These are phyloP conservation scores for Aproaerema taeniolella DNA, from an alignment of 2,888 invertebrate species.

Conservation along the genomic window DNA sequence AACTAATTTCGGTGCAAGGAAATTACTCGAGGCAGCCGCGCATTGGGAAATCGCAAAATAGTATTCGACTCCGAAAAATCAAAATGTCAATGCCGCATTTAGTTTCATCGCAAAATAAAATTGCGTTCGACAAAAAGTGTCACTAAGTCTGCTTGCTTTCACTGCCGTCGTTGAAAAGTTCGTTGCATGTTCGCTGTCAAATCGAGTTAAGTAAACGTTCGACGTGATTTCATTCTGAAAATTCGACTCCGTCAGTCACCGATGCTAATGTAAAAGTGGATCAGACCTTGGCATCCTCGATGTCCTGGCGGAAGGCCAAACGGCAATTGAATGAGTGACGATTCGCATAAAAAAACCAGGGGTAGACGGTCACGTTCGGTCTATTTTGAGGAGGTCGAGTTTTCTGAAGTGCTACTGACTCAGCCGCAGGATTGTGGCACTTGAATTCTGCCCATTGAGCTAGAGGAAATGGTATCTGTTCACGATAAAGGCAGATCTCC, in stretches of 20 bases:
- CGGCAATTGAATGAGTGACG: slow-evolving; percentile 71
- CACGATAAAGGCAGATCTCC: slow-evolving; percentile 37
- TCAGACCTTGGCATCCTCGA: slow-evolving; percentile 47
- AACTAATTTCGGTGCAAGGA: slow-evolving; percentile 62
- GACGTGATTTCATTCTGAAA: slow-evolving; percentile 44
- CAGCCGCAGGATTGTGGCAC: slow-evolving; percentile 44
- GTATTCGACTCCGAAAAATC: slow-evolving; percentile 18
- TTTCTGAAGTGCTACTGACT: slow-evolving; percentile 63
- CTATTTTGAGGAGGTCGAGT: slow-evolving; percentile 67
- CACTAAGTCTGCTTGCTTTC: slow-evolving; percentile 28
- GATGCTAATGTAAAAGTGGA: slow-evolving; percentile 43
- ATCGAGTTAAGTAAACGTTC: slow-evolving; percentile 15
- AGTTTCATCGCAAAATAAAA: slow-evolving; percentile 12
- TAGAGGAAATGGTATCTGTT: slow-evolving; percentile 59
- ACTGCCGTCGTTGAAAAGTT: slow-evolving; percentile 26
- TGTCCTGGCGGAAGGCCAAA: slow-evolving; percentile 68
- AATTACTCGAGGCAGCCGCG: slow-evolving; percentile 40
- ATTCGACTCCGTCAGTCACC: slow-evolving; percentile 31
- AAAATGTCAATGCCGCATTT: slow-evolving; percentile 5
- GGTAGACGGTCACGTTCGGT: slow-evolving; percentile 60
- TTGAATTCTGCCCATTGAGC: slow-evolving; percentile 56
- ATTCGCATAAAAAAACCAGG: slow-evolving; percentile 57
- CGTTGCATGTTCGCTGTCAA: slow-evolving; percentile 20
- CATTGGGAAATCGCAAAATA: slow-evolving; percentile 30
- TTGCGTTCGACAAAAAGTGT: slow-evolving; percentile 24